A percentile compares a stretch with the other conserved stretches of the same genome.
phyloP scores from a whole-genome alignment of 2,888 invertebrate genomes.

The Pachydiplax longipennis region DNA sequence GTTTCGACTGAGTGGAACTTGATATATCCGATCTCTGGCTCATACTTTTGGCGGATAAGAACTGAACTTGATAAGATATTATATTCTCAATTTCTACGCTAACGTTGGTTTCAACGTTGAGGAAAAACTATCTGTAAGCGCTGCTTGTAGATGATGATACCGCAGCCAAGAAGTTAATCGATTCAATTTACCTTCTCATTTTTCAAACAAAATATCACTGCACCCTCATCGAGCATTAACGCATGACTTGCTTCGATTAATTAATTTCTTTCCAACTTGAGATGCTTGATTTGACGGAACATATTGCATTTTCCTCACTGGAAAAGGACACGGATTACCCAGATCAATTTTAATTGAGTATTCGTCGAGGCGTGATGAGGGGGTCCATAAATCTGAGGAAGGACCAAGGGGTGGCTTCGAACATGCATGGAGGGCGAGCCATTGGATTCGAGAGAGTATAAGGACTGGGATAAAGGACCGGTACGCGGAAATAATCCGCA shows the following conservation, averaged over 20 bases:
- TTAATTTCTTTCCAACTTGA: not conserved
- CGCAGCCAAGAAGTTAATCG: no score
- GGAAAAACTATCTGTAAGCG: no score
- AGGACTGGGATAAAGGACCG: not conserved
- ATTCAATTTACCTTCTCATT: no score
- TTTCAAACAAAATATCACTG: no score
- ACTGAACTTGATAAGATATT: no score
- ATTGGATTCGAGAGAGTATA: not conserved
- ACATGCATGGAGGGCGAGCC: not conserved
- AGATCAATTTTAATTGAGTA: conserved; percentile 11
- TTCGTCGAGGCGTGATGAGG: conserved; percentile 3
- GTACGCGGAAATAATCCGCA: not conserved
- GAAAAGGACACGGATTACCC: not conserved
- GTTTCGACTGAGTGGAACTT: no score
- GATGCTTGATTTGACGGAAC: not conserved
- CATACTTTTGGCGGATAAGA: no score
- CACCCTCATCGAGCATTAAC: no score
- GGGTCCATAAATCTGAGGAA: not conserved
- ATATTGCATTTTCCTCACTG: not conserved
- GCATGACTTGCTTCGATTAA: not conserved
- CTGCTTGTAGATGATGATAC: no score
- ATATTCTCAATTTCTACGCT: no score
- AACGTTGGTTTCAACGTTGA: no score
- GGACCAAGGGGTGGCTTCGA: not conserved
- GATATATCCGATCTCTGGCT: no score